These are phyloP conservation scores for Amphiprion clarkii DNA, from an alignment of 2,797 vertebrate species.

Conservation along the genomic window DNA sequence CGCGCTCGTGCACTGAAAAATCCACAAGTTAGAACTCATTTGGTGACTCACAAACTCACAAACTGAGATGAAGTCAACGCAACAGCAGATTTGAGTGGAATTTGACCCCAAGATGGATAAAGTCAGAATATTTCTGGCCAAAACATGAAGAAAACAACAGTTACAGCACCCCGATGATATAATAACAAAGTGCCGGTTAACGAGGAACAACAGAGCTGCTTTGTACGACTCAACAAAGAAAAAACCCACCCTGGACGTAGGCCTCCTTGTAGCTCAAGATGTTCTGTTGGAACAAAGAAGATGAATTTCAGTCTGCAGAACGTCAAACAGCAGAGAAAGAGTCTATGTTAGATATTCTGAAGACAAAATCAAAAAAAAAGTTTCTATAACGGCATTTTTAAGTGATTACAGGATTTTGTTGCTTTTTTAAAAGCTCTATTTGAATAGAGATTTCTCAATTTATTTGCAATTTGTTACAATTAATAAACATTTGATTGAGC, in stretches of 20 bases:
- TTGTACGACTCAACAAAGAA: constrained; percentile 1
- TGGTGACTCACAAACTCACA: not conserved
- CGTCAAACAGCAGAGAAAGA: no score
- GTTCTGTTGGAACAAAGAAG: constrained; percentile 71
- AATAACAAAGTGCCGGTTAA: not conserved
- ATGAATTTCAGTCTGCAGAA: not conserved
- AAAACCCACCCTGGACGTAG: constrained; percentile 78
- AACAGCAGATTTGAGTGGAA: constrained; percentile 1
- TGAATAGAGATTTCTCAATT: no score
- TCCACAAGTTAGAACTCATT: not conserved
- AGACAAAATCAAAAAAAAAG: no score
- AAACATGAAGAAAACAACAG: constrained; percentile 15
- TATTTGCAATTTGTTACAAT: no score
- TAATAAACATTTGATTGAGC: no score
- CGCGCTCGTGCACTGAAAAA: constrained; percentile 86
- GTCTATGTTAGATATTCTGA: no score
- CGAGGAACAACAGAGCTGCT: not conserved
- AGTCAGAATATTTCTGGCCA: not conserved
- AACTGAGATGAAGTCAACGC: not conserved
- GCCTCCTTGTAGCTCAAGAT: constrained; percentile 82
- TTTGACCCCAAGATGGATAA: not conserved
- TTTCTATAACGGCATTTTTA: no score
- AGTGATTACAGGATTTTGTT: no score
- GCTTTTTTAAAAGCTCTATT: no score
- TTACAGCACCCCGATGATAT: not conserved